phyloP scores from a whole-genome alignment of 2,113 vertebrate species.

The Morone saxatilis region DNA sequence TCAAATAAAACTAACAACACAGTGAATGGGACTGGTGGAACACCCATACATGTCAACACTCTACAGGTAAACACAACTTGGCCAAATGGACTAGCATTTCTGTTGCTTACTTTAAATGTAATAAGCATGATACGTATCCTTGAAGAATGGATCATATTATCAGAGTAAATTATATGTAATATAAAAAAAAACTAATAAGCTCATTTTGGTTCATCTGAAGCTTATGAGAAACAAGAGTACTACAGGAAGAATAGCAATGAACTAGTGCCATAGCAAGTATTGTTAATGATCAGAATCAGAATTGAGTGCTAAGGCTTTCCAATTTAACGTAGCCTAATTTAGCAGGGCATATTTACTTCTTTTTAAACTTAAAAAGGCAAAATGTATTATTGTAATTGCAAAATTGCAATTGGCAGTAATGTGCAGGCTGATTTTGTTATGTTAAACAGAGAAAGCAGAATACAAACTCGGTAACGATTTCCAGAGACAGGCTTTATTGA shows the following conservation, averaged over 20 bases:
- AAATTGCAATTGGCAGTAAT: background rate
- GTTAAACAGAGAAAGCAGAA: too few relatives aligned
- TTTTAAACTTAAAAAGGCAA: background rate
- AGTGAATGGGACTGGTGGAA: slow-evolving; percentile 92
- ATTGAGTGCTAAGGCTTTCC: too few relatives aligned
- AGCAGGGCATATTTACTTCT: background rate
- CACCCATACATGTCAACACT: slow-evolving; percentile 94
- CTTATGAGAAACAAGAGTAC: background rate
- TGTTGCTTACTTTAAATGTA: background rate
- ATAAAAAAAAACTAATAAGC: background rate
- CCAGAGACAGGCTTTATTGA: too few relatives aligned
- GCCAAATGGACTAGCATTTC: background rate
- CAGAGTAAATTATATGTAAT: background rate
- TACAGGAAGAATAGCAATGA: background rate
- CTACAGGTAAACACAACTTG: slow-evolving; percentile 88
- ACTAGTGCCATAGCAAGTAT: background rate
- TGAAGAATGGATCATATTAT: background rate
- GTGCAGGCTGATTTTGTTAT: too few relatives aligned
- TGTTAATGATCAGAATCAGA: background rate
- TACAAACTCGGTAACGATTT: too few relatives aligned
- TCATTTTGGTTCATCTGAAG: background rate
- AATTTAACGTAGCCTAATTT: too few relatives aligned
- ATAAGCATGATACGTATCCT: background rate
- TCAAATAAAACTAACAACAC: slow-evolving; percentile 90
- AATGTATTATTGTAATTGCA: background rate